Conservation (phyloP, 2,113 vertebrate species). For the Tursiops truncatus region DNA sequence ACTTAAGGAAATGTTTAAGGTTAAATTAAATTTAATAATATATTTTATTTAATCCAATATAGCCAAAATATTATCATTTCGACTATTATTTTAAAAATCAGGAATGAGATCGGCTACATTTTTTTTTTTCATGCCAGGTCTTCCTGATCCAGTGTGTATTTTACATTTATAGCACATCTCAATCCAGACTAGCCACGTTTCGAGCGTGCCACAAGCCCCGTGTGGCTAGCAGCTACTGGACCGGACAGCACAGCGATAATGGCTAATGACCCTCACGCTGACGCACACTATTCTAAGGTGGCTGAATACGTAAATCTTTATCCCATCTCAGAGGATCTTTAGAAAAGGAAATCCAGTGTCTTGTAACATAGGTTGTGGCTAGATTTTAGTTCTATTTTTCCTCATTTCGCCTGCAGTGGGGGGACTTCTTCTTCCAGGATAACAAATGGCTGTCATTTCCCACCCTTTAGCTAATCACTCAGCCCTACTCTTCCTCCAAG, state of each 20-base stretch:
- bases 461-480: neutral
- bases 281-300: neutral
- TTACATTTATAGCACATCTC: neutral
- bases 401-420: neutral
- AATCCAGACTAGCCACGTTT: fast-evolving
- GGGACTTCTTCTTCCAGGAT: neutral
- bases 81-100: neutral
- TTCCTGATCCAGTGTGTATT: neutral
- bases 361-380: neutral
- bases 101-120: neutral
- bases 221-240: neutral
- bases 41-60: constrained; percentile 1
- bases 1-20: neutral
- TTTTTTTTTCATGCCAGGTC: neutral
- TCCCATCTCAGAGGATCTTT: neutral
- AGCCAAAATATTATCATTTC: neutral
- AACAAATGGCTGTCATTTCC: neutral
- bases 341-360: neutral
- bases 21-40: neutral
- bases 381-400: neutral
- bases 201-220: fast-evolving
- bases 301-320: neutral
- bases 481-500: neutral
- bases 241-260: fast-evolving
- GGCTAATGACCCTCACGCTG: neutral